phyloP scores from a whole-genome alignment of 2,113 vertebrate genomes.

The Gobio gobio region DNA sequence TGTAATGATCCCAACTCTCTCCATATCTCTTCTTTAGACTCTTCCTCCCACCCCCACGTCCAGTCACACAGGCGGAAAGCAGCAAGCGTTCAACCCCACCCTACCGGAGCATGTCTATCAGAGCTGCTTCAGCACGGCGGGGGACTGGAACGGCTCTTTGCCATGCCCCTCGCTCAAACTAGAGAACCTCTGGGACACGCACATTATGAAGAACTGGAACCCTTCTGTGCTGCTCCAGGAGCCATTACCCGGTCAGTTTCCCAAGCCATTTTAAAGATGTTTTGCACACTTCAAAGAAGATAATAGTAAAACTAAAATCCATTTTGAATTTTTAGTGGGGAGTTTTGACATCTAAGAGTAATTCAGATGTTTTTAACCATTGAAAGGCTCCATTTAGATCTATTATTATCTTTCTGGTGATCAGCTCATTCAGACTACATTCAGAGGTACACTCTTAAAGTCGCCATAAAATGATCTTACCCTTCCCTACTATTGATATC shows the following conservation, averaged over 20 bases:
- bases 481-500: background rate
- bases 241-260: constrained; percentile 87
- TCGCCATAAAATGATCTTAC: background rate
- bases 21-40: constrained; percentile 75
- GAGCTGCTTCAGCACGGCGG: constrained; percentile 88
- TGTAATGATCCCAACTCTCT: background rate
- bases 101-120: constrained; percentile 95
- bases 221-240: constrained; percentile 91
- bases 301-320: background rate
- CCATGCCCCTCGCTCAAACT: constrained; percentile 88
- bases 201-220: constrained; percentile 98
- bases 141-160: constrained; percentile 92
- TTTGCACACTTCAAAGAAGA: background rate
- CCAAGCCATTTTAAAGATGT: background rate
- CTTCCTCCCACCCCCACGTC: constrained; percentile 86
- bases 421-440: background rate
- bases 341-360: background rate
- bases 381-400: background rate
- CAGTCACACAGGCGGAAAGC: constrained; percentile 88
- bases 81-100: constrained; percentile 90
- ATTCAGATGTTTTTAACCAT: background rate
- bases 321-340: background rate
- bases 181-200: constrained; percentile 95
- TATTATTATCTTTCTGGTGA: background rate
- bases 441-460: background rate